Evolutionary conservation across 1,140 invertebrate species (phyloP).

Genomic region (Cydia strobilella): DNA sequence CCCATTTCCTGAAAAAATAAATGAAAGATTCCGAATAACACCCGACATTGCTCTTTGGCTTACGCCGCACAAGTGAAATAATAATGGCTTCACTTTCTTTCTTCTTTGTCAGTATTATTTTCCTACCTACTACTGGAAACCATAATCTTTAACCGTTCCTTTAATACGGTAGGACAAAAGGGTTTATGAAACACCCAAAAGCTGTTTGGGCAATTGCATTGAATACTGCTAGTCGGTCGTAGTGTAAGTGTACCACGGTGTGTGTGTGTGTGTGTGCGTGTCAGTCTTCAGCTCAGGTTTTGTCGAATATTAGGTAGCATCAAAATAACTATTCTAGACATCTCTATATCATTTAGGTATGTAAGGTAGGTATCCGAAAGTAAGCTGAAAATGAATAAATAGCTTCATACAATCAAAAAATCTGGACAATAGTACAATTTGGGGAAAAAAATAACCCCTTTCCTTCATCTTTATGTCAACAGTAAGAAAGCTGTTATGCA

Average conservation of each 20-base stretch:
- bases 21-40: slow-evolving; percentile 51
- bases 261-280: too few relatives aligned
- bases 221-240: not conserved
- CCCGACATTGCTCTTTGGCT: slow-evolving; percentile 44
- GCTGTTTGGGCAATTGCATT: slow-evolving; percentile 1
- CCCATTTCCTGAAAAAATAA: slow-evolving; percentile 56
- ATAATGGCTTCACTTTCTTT: slow-evolving; percentile 41
- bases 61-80: slow-evolving; percentile 47
- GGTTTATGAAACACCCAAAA: slow-evolving; percentile 18
- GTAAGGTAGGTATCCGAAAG: too few relatives aligned
- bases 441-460: slow-evolving; percentile 28
- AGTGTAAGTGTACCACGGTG: too few relatives aligned
- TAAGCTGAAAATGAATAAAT: too few relatives aligned
- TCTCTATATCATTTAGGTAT: too few relatives aligned
- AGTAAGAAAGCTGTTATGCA: slow-evolving; percentile 56
- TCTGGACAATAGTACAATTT: slow-evolving; percentile 1
- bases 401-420: too few relatives aligned
- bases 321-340: too few relatives aligned
- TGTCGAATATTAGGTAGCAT: too few relatives aligned
- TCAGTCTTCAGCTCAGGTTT: too few relatives aligned
- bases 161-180: slow-evolving; percentile 31
- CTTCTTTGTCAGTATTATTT: slow-evolving; percentile 34
- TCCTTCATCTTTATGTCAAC: slow-evolving; percentile 37
- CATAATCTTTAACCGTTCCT: slow-evolving; percentile 34
- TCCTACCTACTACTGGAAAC: slow-evolving; percentile 37